Evolutionary conservation across 2,888 invertebrate genomes (phyloP), one percentile per base, ranked within the genome.

Genomic region (Caenorhabditis afra): DNA sequence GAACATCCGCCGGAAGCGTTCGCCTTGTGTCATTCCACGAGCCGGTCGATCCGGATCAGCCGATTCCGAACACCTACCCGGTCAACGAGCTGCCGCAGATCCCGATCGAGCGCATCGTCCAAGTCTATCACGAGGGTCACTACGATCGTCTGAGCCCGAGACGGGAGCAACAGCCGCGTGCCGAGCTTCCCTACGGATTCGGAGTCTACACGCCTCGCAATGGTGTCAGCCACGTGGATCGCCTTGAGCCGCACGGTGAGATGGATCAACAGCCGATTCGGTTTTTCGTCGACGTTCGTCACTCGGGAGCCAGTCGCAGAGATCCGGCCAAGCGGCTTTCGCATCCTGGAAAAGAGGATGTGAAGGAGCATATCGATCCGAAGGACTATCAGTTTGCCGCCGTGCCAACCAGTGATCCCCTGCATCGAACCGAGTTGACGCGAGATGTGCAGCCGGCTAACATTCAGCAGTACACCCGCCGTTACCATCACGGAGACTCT

Each of bases 271-370:
- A 79, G 41, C 87, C 87, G 4, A 79, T 88, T 44, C 74, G 83
- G 22, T 85, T 85, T 67, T 81, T 78, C 59, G 87, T 87, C 14
- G 81, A 81, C 58, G 74, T 87, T 10, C 62, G 73, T 14, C 85
- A 85, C 49, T 82, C 82, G 23, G 85, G 83, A 41, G 44, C 62
- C 8, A 73, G 75, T n/a, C 70, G 75, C 16, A 41, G 73, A 20
- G 47, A 68, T 44, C 58, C 55, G 18, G 62, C 73, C 3, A 76
- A 66, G 44, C 67, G 85, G 5, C n/a, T 73, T 0, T 65, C 58
- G 44, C 83, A 83, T 64, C 67, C 61, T 14, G 85, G 85, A 35
- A 67, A 67, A 35, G 85, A 85, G 58, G 85, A 85, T n/a, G 62
- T 68, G 20, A 64, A 64, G 11, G 70, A 81, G 16, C 47, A 52